Evolutionary conservation across 1,140 invertebrate genomes (phyloP).

Genomic region (Drosophila nigromelanica): DNA sequence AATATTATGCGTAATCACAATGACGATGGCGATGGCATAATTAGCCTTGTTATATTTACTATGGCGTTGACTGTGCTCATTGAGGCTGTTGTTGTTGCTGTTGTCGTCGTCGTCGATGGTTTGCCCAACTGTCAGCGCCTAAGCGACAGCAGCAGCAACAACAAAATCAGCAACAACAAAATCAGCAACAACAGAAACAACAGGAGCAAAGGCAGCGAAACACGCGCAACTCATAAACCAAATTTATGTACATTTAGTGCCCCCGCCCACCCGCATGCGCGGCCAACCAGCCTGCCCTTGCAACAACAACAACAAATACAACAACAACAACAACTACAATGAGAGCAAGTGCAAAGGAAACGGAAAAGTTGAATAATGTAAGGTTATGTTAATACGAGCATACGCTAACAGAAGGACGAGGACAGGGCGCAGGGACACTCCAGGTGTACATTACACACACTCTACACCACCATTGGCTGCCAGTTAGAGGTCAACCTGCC

Average conservation of each 20-base stretch:
- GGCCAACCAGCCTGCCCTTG: not conserved
- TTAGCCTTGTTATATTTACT: constrained; percentile 59
- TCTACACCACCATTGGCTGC: constrained; percentile 30
- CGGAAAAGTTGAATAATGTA: constrained; percentile 72
- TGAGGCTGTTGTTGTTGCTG: constrained; percentile 11
- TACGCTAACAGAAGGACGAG: constrained; percentile 22
- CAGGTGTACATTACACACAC: constrained; percentile 54
- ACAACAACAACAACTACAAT: not conserved
- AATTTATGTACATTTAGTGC: constrained; percentile 70
- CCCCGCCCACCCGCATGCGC: constrained; percentile 3
- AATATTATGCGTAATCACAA: constrained; percentile 73
- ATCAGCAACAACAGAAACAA: constrained; percentile 1
- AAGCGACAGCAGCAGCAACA: constrained; percentile 12
- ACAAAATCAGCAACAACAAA: not conserved
- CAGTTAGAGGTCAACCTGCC: constrained; percentile 40
- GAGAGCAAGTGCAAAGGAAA: constrained; percentile 49
- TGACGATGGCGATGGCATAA: constrained; percentile 64
- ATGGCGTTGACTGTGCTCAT: constrained; percentile 7
- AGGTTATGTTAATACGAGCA: constrained; percentile 65
- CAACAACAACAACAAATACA: not conserved
- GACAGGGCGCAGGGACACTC: constrained; percentile 18
- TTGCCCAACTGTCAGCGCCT: constrained; percentile 38
- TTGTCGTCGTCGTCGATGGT: constrained; percentile 22
- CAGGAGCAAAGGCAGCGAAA: constrained; percentile 20
- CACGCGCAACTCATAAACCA: constrained; percentile 59